A percentile compares a stretch with the other conserved stretches of the same genome.
These are phyloP conservation scores for Grantiella picta DNA, from an alignment of 2,113 vertebrate genomes.

Conservation along the genomic window DNA sequence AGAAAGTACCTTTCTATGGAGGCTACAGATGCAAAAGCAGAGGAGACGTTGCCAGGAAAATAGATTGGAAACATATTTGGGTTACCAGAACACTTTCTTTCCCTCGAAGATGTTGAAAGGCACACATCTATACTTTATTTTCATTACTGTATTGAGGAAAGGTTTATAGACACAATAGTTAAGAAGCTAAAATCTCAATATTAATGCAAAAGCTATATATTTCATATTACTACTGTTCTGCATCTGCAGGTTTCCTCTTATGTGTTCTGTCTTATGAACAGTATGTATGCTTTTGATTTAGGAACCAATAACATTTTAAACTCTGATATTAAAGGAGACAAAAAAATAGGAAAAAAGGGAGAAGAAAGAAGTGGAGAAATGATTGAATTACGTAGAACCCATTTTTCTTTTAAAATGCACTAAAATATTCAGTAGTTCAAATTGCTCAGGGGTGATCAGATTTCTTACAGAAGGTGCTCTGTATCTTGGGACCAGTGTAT, in stretches of 20 bases:
- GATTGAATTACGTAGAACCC: constrained; percentile 46
- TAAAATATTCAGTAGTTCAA: constrained; percentile 30
- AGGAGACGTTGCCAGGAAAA: neutral
- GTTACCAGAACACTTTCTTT: neutral
- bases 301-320: neutral
- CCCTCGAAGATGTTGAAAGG: neutral
- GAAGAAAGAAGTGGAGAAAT: neutral
- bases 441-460: neutral
- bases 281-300: constrained; percentile 44
- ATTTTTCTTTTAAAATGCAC: constrained; percentile 21
- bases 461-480: constrained; percentile 42
- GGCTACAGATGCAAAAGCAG: neutral
- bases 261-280: neutral
- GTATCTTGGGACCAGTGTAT: neutral
- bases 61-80: neutral
- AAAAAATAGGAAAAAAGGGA: neutral
- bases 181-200: neutral
- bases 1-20: neutral
- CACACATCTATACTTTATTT: neutral
- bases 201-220: neutral
- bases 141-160: neutral
- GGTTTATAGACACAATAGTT: neutral
- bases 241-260: neutral
- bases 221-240: constrained; percentile 18
- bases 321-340: neutral